Evolutionary conservation across 2,888 invertebrate genomes (phyloP), one percentile per base, ranked within the genome.

Genomic region (Cheilosia scutellata): DNA sequence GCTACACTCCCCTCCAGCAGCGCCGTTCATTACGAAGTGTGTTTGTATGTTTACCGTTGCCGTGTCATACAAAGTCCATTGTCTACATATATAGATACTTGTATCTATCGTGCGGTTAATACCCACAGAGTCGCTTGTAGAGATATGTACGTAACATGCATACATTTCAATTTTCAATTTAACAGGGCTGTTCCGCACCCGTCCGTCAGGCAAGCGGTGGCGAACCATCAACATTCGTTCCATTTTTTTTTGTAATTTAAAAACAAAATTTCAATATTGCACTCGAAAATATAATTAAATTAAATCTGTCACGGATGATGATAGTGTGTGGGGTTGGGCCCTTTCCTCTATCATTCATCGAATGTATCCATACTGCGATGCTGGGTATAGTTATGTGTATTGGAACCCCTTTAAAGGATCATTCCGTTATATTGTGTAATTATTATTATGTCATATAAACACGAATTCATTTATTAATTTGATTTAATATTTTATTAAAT

Each of bases 281-380:
- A 57, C 58, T 80, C 72, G 76, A 66, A 77, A 82, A 82, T 77
- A 76, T 86, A 80, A 86, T 86, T 77, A 82, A 86, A 86, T 86
- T 86, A 86, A 86, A 86, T 82, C 80, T 86, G 76, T 82, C 76
- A 82, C 51, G 76, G 72, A 42, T 58, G 72, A 42, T 58, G 47
- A 75, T 47, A 27, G 42, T 55, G 49, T 9, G n/a, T 13, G 31
- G 5, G 51, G 37, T 29, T 29, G 57, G 53, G 31, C 4, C n/a
- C 47, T 27, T 20, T 6, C 40, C 55, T 11, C 7, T 27, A 47
- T 42, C 20, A 63, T 49, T 33, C 29, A 57, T 55, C 58, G 44
- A 66, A 53, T 47, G 25, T 44, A 63, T 60, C 40, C n/a, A 71
- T 20, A 20, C 57, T 27, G 29, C 29, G n/a, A 53, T 40, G 16